These are phyloP conservation scores for Hetaerina titia DNA, from an alignment of 2,888 invertebrate species.

Conservation along the genomic window DNA sequence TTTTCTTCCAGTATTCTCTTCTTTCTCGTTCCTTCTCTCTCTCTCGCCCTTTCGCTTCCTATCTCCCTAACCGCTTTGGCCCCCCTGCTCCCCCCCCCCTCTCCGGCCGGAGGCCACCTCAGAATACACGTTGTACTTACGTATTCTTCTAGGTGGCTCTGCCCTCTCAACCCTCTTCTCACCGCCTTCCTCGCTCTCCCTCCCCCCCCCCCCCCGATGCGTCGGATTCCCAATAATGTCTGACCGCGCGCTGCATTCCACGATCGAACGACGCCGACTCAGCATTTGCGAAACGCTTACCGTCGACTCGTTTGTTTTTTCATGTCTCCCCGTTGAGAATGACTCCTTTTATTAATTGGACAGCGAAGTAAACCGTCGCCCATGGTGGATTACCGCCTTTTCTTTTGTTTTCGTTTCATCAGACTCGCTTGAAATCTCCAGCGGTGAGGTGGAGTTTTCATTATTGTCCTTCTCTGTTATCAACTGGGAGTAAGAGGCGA, in stretches of 20 bases:
- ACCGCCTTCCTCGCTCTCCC: background rate
- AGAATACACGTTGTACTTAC: too few relatives aligned
- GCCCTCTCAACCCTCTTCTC: background rate
- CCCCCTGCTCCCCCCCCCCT: background rate
- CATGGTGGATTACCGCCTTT: background rate
- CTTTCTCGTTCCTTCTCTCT: background rate
- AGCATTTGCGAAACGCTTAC: slow-evolving; percentile 33
- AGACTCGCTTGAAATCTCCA: background rate
- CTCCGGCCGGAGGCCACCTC: background rate
- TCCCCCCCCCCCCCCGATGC: background rate
- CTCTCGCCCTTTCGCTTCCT: background rate
- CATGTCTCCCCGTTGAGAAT: background rate
- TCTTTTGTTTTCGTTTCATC: background rate
- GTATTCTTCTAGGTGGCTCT: too few relatives aligned
- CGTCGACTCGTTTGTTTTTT: slow-evolving; percentile 11
- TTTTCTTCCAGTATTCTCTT: background rate
- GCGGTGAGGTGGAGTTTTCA: background rate
- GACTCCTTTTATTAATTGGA: slow-evolving; percentile 12
- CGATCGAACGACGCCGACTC: background rate
- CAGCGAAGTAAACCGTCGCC: slow-evolving; percentile 12
- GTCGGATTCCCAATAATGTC: background rate
- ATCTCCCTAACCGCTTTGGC: background rate
- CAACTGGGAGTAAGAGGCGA: too few relatives aligned
- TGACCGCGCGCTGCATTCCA: background rate
- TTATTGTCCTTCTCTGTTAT: background rate